phyloP scores from a whole-genome alignment of 2,797 vertebrate genomes.

The Rousettus madagascariensis region DNA sequence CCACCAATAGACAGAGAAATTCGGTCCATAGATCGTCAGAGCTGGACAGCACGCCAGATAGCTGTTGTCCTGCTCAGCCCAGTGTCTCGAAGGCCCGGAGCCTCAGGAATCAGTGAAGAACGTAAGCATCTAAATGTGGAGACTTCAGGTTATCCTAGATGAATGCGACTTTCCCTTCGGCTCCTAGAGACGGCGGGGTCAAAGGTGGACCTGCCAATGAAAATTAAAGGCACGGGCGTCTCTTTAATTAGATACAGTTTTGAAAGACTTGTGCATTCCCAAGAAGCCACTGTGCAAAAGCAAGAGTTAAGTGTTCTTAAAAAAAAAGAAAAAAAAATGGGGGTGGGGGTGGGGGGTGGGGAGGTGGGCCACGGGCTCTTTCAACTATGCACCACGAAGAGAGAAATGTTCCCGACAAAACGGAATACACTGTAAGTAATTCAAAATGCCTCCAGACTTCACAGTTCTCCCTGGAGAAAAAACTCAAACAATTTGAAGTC shows the following conservation, averaged over 20 bases:
- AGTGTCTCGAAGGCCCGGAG: background rate
- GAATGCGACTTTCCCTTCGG: slow-evolving; percentile 80
- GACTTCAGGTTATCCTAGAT: slow-evolving; percentile 72
- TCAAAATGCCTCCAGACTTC: slow-evolving; percentile 77
- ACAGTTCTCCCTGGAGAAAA: slow-evolving; percentile 82
- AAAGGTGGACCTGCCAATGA: slow-evolving; percentile 82
- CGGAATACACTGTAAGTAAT: slow-evolving; percentile 66
- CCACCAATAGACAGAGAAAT: slow-evolving; percentile 45
- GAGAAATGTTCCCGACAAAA: slow-evolving; percentile 76
- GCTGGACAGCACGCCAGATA: background rate
- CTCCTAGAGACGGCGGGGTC: slow-evolving; percentile 78
- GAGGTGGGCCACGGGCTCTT: slow-evolving; percentile 45
- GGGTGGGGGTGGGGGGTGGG: background rate
- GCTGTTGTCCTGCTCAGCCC: background rate
- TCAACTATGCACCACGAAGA: slow-evolving; percentile 58
- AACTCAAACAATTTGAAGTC: slow-evolving; percentile 77
- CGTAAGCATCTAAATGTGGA: slow-evolving; percentile 52
- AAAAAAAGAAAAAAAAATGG: background rate
- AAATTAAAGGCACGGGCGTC: slow-evolving; percentile 83
- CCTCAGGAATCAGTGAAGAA: slow-evolving; percentile 9
- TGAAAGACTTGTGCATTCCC: slow-evolving; percentile 85
- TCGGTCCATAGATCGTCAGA: background rate
- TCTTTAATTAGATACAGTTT: slow-evolving; percentile 85
- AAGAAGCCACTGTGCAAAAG: slow-evolving; percentile 82
- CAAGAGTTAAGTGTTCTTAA: slow-evolving; percentile 74